Evolutionary conservation across 2,797 vertebrate species (phyloP), one percentile per base, ranked within the genome.

Genomic region (Rhinella marina): DNA sequence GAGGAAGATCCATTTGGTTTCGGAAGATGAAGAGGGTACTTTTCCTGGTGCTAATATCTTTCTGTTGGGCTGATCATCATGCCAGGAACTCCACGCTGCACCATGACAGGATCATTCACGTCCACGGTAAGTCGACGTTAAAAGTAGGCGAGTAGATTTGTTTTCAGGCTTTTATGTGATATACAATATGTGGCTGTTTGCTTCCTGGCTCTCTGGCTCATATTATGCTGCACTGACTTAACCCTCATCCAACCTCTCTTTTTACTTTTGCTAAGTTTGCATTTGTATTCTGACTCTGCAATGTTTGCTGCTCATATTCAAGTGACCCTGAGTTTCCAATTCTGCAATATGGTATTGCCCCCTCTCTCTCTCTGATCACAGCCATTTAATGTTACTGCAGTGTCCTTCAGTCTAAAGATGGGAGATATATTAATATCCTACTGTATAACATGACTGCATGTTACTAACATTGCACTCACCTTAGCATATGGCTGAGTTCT

Each of bases 1-100:
- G 90, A 93, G 93, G 91, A 94, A 94, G 93, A 93, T 92, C 90
- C 88, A 91, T 92, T 88, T 93, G 91, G 91, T 91, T 93, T 61
- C 86, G 92, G 96, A 96, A 94, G 92, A 99, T 98, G 97, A 97
- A 92, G 91, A 94, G 86, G 92, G 93, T 98, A 90, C 95, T 98
- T 92, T 95, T 94, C 90, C 94, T 97, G 94, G 96, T 95, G 93
- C 93, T 99, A 90, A 93, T 97, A 92, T 95, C 94, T 90, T 87
- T 96, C 93, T 96, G 94, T 88, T 95, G 98, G 96, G 95, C 95
- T 93, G 96, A 94, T 92, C 95, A 93, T 91, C 93, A 95, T 84
- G 93, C 96, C 89, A 85, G 91, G 89, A 96, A 92, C 82, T 94
- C 93, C 90, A 95, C 94, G 89, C 92, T 96, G 93, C 95, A 96